phyloP scores from a whole-genome alignment of 1,140 invertebrate species.

The Watersipora subatra region DNA sequence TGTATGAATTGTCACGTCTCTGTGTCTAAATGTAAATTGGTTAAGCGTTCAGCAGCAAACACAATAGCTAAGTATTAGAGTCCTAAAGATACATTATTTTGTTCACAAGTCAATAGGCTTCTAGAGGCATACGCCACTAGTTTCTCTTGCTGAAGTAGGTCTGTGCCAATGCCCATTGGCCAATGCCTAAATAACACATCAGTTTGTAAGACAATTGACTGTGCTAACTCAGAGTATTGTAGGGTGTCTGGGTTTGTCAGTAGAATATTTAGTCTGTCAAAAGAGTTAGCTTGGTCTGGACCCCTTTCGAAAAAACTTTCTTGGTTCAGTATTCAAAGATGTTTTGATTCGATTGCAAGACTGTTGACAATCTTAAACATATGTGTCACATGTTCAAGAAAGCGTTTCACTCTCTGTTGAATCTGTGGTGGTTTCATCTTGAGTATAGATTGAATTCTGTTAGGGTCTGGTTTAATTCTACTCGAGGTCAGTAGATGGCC shows the following conservation, averaged over 20 bases:
- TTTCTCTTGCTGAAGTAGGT: slow-evolving; percentile 12
- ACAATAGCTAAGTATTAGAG: slow-evolving; percentile 24
- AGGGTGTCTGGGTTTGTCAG: neutral
- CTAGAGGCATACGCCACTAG: slow-evolving; percentile 15
- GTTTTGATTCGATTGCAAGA: neutral
- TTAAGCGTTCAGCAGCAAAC: slow-evolving; percentile 42
- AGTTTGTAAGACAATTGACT: neutral
- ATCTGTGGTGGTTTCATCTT: neutral
- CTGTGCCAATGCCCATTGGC: slow-evolving; percentile 9
- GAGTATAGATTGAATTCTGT: neutral
- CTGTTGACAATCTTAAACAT: neutral
- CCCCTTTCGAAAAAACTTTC: neutral
- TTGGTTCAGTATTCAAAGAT: neutral
- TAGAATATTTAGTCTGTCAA: neutral
- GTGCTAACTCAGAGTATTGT: neutral
- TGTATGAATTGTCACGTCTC: slow-evolving; percentile 17
- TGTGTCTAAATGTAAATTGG: slow-evolving; percentile 37
- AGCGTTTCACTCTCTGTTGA: neutral
- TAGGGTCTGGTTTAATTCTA: neutral
- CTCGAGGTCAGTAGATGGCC: neutral
- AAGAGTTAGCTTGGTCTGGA: neutral
- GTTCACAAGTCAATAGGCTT: slow-evolving; percentile 8
- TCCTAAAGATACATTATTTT: neutral
- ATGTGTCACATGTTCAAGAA: neutral
- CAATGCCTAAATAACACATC: too few relatives aligned